Percentiles rank a stretch among this genome's conserved stretches.
Evolutionary conservation across 2,888 invertebrate species (phyloP).

Genomic region (Allacma fusca): DNA sequence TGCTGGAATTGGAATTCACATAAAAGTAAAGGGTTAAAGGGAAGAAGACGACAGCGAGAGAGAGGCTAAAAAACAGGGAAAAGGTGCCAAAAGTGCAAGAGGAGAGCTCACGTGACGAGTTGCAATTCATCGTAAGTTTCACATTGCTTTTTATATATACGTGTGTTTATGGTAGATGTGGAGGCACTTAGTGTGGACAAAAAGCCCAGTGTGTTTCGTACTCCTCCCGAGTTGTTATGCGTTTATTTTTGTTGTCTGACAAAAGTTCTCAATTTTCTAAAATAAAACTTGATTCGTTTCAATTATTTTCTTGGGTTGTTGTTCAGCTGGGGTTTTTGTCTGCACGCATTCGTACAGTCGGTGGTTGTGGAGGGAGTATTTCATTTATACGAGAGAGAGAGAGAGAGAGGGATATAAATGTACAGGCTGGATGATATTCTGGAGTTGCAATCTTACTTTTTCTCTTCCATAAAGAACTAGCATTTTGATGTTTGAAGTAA

Average conservation of each 20-base stretch:
- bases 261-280: neutral
- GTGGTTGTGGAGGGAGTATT: no score
- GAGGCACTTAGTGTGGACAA: neutral
- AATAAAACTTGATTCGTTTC: constrained; percentile 27
- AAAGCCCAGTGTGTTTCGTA: no score
- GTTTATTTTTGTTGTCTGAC: no score
- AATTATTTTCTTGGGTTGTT: constrained; percentile 25
- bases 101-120: constrained; percentile 6
- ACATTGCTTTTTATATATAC: neutral
- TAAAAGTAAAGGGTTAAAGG: neutral
- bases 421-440: no score
- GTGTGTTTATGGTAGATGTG: neutral
- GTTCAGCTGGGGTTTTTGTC: no score
- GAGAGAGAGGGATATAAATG: no score
- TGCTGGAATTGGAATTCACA: neutral
- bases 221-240: no score
- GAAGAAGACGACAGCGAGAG: neutral
- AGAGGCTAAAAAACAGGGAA: neutral
- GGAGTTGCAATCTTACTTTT: no score
- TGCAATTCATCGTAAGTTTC: constrained; percentile 25
- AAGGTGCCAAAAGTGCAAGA: constrained; percentile 15
- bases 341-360: no score
- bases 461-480: no score
- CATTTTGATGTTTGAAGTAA: no score
- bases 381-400: no score